Evolutionary conservation across 2,113 vertebrate genomes (phyloP).

Genomic region (Alexandromys fortis): DNA sequence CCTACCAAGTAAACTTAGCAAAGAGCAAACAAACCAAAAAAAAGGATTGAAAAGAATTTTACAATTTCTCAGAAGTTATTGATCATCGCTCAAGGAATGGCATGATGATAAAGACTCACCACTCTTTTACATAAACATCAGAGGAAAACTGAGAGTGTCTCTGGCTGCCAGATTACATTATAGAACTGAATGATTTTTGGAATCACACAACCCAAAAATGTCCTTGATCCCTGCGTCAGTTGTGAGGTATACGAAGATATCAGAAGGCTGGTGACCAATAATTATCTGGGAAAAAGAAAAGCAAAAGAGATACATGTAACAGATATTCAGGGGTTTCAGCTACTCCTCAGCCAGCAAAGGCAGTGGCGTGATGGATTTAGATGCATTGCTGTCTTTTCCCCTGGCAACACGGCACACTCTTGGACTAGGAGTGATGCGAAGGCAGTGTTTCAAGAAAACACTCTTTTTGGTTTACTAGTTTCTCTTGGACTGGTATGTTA

Average conservation of each 20-base stretch:
- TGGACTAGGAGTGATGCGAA: conserved; percentile 40
- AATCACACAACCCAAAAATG: conserved; percentile 29
- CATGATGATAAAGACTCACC: conserved; percentile 59
- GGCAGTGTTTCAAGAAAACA: conserved; percentile 42
- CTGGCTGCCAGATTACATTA: conserved; percentile 56
- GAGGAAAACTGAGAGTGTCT: background rate
- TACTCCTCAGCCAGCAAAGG: background rate
- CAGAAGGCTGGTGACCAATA: conserved; percentile 24
- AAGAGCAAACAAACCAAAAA: conserved; percentile 80
- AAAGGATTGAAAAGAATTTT: conserved; percentile 73
- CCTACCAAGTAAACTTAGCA: conserved; percentile 75
- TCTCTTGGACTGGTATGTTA: conserved; percentile 48
- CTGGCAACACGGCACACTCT: background rate
- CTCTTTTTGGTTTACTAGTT: conserved; percentile 59
- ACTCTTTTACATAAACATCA: conserved; percentile 47
- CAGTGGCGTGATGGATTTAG: background rate
- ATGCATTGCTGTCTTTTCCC: background rate
- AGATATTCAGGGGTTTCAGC: conserved; percentile 13
- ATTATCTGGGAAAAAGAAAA: background rate
- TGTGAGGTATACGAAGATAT: conserved; percentile 48
- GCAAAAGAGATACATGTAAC: background rate
- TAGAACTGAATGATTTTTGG: conserved; percentile 43
- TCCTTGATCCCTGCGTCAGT: background rate
- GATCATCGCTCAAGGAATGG: conserved; percentile 57
- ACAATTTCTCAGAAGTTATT: conserved; percentile 67